Evolutionary conservation across 2,888 invertebrate genomes (phyloP), one percentile per base, ranked within the genome.

Genomic region (Habroteleia sp.): DNA sequence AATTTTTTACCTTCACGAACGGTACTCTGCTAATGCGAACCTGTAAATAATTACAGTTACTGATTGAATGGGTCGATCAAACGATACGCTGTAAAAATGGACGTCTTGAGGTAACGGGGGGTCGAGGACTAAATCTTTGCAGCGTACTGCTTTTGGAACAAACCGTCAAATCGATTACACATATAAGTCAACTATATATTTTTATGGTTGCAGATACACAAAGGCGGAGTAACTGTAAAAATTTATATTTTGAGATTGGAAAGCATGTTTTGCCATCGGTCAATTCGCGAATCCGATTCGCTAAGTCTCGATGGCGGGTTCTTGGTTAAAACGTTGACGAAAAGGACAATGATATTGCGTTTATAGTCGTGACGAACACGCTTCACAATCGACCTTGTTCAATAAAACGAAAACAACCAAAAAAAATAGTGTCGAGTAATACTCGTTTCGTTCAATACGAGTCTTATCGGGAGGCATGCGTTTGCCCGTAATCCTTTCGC

Each of bases 401-500:
- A 56, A 16, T 13, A 44, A 71, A 42, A 42, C 31, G 50, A 16
- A 31, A 5, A 42, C 20, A 60, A 37, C 14, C 7, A 41, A 41
- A 11, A 20, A 41, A 11, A 41, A 39, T 20, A 56, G 25, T 54
- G 35, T 37, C 52, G 37, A 44, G 65, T 23, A 58, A 29, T 10
- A 66, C 37, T 66, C 56, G 66, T 74, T 46, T 66, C 73, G 66
- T 63, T 73, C 58, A 48, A 65, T 65, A 52, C 73, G 48, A 66
- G 65, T 66, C 42, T 72, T 72, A 50, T 58, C 65, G 54, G 37
- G 65, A 74, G 65, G 66, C 58, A 66, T 39, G 74, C 74, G 74
- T 74, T 63, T 68, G 68, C 63, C 56, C 68, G 65, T 68, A 62
- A 74, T 62, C 62, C 62, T 68, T 74, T 63, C 68, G 68, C 63